Conservation (phyloP, 2,113 vertebrate species). For the Zosterops lateralis region DNA sequence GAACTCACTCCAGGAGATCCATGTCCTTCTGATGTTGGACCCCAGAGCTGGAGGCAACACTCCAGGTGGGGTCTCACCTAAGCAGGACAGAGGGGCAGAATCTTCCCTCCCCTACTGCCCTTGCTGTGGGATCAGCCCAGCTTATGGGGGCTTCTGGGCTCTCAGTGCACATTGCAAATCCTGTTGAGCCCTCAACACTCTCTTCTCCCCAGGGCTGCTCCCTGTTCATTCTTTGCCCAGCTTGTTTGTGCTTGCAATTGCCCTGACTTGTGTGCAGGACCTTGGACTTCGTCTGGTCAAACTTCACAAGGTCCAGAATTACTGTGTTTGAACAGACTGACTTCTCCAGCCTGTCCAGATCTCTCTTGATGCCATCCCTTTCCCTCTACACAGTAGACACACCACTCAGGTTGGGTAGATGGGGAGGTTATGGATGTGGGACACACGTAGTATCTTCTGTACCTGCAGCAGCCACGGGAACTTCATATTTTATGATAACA, state of each 20-base stretch:
- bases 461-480: neutral
- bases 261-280: accelerated
- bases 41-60: neutral
- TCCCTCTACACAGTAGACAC: accelerated
- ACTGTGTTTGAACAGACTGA: too few relatives aligned
- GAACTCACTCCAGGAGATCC: accelerated
- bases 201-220: neutral
- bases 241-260: neutral
- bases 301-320: neutral
- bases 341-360: neutral
- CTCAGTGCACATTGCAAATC: neutral
- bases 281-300: neutral
- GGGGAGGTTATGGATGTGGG: neutral
- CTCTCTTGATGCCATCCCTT: neutral
- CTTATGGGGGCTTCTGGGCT: neutral
- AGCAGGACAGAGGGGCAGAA: neutral
- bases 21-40: accelerated
- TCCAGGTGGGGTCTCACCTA: neutral
- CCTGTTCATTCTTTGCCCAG: neutral
- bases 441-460: accelerated
- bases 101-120: neutral
- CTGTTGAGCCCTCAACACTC: too few relatives aligned
- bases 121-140: neutral
- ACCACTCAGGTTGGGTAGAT: neutral
- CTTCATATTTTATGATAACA: neutral